Conservation (phyloP, 2,113 vertebrate species). For the Paracanthobrama guichenoti region DNA sequence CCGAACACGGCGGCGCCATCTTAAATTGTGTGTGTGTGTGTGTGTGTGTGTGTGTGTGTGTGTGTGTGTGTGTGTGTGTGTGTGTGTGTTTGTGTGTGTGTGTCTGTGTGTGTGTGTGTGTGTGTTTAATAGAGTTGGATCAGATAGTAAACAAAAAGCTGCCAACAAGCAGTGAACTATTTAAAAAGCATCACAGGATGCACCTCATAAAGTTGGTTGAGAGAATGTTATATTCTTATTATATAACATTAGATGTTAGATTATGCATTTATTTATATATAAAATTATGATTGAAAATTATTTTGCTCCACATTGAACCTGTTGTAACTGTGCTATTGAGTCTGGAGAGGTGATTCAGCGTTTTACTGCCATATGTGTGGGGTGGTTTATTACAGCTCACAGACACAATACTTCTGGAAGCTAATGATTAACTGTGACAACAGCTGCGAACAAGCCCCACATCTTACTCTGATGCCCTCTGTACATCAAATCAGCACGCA, state of each 20-base stretch:
- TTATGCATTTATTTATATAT: background rate
- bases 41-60: too few relatives aligned
- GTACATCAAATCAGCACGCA: background rate
- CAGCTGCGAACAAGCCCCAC: background rate
- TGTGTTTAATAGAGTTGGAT: too few relatives aligned
- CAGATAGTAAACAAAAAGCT: too few relatives aligned
- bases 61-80: too few relatives aligned
- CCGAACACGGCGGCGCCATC: too few relatives aligned
- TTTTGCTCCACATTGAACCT: background rate
- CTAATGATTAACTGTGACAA: constrained; percentile 26
- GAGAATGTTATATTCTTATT: background rate
- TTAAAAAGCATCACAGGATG: background rate
- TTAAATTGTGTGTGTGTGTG: too few relatives aligned
- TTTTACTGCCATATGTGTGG: constrained; percentile 4
- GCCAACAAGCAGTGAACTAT: too few relatives aligned
- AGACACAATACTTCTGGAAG: background rate
- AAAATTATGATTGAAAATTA: background rate
- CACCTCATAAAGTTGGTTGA: background rate
- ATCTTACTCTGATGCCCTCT: background rate
- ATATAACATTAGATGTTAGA: too few relatives aligned
- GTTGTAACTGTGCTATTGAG: background rate
- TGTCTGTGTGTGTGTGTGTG: too few relatives aligned
- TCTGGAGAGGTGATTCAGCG: constrained; percentile 4
- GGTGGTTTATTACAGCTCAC: constrained; percentile 22
- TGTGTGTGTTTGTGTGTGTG: too few relatives aligned